These are phyloP conservation scores for Tachina fera DNA, from an alignment of 2,888 invertebrate genomes.

Conservation along the genomic window DNA sequence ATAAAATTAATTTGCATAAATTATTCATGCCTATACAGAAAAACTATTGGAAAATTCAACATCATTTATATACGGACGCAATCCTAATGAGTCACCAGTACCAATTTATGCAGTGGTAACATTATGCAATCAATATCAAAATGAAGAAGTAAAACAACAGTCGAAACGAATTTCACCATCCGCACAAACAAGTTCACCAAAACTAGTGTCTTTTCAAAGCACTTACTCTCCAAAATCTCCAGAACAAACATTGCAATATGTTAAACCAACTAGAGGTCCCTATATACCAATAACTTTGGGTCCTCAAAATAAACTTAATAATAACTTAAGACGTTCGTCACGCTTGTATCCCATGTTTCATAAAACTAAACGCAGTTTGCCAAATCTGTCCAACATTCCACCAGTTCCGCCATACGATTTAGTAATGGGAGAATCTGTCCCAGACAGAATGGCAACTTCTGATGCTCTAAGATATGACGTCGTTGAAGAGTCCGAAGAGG, in stretches of 20 bases:
- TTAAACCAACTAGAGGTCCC: slow-evolving; percentile 77
- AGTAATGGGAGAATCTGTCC: slow-evolving; percentile 58
- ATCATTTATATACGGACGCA: slow-evolving; percentile 86
- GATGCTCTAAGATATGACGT: slow-evolving; percentile 52
- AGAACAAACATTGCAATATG: slow-evolving; percentile 12
- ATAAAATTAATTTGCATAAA: not conserved
- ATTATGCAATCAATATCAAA: slow-evolving; percentile 80
- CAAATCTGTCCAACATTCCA: not conserved
- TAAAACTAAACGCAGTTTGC: slow-evolving; percentile 74
- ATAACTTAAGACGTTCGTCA: slow-evolving; percentile 79
- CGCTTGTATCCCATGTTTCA: slow-evolving; percentile 79
- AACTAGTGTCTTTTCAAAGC: not conserved
- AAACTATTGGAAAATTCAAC: slow-evolving; percentile 80
- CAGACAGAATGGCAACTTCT: slow-evolving; percentile 32
- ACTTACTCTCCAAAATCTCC: slow-evolving; percentile 24
- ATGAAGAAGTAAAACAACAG: slow-evolving; percentile 36
- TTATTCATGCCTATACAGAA: slow-evolving; percentile 72
- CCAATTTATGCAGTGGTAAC: slow-evolving; percentile 86
- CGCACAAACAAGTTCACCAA: not conserved
- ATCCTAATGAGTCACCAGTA: slow-evolving; percentile 84
- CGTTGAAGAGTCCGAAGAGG: slow-evolving; percentile 72
- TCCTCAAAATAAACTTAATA: slow-evolving; percentile 76
- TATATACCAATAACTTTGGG: slow-evolving; percentile 81
- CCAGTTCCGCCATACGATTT: slow-evolving; percentile 43
- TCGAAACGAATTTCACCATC: slow-evolving; percentile 1